Conservation (phyloP, 1,140 invertebrate species). For the Drosophila sp. region DNA sequence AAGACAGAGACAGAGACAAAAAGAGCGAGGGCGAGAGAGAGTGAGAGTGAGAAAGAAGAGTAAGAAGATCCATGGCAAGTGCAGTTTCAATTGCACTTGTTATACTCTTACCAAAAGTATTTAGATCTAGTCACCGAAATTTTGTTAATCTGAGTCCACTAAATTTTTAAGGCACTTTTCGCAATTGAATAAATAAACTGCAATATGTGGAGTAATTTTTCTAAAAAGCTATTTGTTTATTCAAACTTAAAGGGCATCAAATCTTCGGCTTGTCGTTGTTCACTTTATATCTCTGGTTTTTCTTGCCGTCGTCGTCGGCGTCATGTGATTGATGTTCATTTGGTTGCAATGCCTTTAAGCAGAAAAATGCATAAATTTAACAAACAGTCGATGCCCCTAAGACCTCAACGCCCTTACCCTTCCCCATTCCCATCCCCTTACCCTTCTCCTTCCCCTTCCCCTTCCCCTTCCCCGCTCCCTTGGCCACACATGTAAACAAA, state of each 20-base stretch:
- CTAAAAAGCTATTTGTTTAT: too few species aligned
- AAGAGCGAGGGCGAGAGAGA: too few species aligned
- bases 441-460: too few species aligned
- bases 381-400: conserved; percentile 55
- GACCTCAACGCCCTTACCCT: background rate
- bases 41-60: conserved; percentile 1
- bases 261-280: background rate
- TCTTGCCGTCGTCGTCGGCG: conserved; percentile 58
- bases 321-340: conserved; percentile 82
- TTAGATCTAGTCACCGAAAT: too few species aligned
- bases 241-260: background rate
- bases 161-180: too few species aligned
- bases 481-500: conserved; percentile 62
- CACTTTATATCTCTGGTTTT: background rate
- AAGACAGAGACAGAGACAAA: background rate
- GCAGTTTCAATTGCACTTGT: conserved; percentile 39
- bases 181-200: too few species aligned
- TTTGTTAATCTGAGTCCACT: too few species aligned
- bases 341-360: conserved; percentile 81
- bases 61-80: conserved; percentile 46
- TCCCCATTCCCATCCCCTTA: background rate
- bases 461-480: background rate
- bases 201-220: too few species aligned
- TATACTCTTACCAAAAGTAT: background rate
- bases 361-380: conserved; percentile 83